Evolutionary conservation across 1,140 invertebrate species (phyloP).

Genomic region (Drosophila kikkawai): DNA sequence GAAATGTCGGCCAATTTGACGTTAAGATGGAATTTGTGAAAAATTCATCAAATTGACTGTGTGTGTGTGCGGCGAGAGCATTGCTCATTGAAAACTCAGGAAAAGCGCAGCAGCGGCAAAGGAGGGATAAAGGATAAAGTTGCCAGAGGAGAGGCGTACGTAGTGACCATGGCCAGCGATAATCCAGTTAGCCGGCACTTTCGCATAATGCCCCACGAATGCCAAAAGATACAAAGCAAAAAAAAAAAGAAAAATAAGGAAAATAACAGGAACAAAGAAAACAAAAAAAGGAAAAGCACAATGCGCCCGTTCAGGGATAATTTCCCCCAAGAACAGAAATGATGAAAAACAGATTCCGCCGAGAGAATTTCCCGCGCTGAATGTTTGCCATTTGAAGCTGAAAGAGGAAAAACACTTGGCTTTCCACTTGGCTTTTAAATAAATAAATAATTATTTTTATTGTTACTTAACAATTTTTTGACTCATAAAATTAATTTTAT

Average conservation of each 20-base stretch:
- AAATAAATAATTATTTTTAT: background rate
- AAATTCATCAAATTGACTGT: slow-evolving; percentile 80
- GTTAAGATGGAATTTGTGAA: slow-evolving; percentile 80
- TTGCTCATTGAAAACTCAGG: slow-evolving; percentile 62
- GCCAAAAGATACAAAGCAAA: slow-evolving; percentile 9
- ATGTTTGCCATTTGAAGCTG: background rate
- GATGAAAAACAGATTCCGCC: slow-evolving; percentile 56
- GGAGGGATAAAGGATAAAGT: slow-evolving; percentile 5
- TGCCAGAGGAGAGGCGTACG: background rate
- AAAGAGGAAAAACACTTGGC: background rate
- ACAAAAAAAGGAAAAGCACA: background rate
- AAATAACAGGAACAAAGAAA: background rate
- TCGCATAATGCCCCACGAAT: slow-evolving; percentile 64
- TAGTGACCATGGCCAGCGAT: slow-evolving; percentile 37
- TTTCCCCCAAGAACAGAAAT: slow-evolving; percentile 25
- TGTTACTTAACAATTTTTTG: background rate
- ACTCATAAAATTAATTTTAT: background rate
- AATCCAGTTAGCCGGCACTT: slow-evolving; percentile 67
- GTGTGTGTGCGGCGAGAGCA: slow-evolving; percentile 34
- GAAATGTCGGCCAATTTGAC: slow-evolving; percentile 69
- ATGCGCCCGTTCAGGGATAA: slow-evolving; percentile 13
- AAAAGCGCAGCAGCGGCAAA: slow-evolving; percentile 9
- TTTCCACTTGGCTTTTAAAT: background rate
- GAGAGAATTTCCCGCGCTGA: slow-evolving; percentile 23
- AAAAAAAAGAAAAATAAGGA: background rate